phyloP scores from a whole-genome alignment of 2,888 invertebrate genomes.

The Augochlorella aurata region DNA sequence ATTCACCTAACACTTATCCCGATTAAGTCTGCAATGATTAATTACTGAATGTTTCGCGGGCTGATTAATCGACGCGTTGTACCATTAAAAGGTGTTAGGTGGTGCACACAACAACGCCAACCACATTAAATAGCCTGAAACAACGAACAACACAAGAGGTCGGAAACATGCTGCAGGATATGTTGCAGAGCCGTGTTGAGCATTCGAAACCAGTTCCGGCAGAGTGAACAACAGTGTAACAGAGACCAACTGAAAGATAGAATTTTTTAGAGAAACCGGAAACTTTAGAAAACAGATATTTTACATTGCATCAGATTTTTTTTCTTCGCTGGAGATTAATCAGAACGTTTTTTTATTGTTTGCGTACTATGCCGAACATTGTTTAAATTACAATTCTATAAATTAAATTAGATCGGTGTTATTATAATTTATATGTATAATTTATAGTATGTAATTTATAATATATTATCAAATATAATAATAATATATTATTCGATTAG shows the following conservation, averaged over 20 bases:
- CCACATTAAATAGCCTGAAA: slow-evolving; percentile 4
- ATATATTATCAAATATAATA: too few species aligned
- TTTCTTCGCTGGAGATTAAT: too few species aligned
- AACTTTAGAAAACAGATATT: background rate
- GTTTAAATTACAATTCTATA: too few species aligned
- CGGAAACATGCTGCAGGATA: background rate
- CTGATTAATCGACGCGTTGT: background rate
- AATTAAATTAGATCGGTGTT: too few species aligned
- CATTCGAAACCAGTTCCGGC: background rate
- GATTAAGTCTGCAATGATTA: background rate
- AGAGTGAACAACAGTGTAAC: background rate
- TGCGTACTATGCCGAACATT: too few species aligned
- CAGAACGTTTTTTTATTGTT: too few species aligned
- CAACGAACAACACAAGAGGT: background rate
- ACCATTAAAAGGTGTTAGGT: background rate
- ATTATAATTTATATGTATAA: too few species aligned
- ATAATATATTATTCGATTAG: too few species aligned
- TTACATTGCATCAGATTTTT: too few species aligned
- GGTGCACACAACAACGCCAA: background rate
- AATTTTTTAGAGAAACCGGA: background rate
- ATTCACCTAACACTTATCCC: background rate
- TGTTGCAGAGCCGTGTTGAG: background rate
- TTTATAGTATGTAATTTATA: too few species aligned
- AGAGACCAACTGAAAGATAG: background rate
- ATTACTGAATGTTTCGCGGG: background rate